Evolutionary conservation across 92 coral and sea anemone genomes (phyloP).

Genomic region (Phenganax stokvisi): DNA sequence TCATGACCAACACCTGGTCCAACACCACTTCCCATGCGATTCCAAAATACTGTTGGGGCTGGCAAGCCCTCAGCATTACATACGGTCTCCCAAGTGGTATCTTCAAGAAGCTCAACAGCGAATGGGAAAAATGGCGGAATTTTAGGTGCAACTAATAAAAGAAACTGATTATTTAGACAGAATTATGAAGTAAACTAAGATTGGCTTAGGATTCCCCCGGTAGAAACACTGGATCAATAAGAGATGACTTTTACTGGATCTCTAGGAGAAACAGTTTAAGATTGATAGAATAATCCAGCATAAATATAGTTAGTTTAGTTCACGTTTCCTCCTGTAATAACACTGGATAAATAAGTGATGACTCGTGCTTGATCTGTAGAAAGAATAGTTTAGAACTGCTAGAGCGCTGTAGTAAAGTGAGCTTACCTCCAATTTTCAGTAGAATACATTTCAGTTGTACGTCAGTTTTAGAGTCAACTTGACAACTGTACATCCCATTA

Average conservation of each 20-base stretch:
- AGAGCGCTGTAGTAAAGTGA: neutral
- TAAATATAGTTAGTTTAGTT: too few species aligned
- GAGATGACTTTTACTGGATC: too few species aligned
- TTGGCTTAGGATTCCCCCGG: too few species aligned
- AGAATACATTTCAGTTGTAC: neutral
- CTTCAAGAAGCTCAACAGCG: neutral
- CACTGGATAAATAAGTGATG: neutral
- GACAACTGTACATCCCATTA: slow-evolving; percentile 3
- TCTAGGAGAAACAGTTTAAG: too few species aligned
- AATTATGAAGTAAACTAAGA: too few species aligned
- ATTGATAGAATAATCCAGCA: too few species aligned
- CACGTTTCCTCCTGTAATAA: too few species aligned
- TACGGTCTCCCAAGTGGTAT: neutral
- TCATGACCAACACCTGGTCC: neutral
- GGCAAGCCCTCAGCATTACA: neutral
- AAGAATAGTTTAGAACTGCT: neutral
- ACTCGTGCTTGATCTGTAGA: neutral
- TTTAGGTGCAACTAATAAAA: neutral
- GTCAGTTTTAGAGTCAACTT: neutral
- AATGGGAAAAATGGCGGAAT: neutral
- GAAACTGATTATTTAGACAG: too few species aligned
- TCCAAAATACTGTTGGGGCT: neutral
- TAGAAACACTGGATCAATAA: too few species aligned
- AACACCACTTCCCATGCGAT: neutral
- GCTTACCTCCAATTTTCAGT: slow-evolving; percentile 8